Percentiles rank a stretch among this genome's conserved stretches.
phyloP scores from a whole-genome alignment of 1,140 invertebrate genomes.

The Philotrypesis tridentata region DNA sequence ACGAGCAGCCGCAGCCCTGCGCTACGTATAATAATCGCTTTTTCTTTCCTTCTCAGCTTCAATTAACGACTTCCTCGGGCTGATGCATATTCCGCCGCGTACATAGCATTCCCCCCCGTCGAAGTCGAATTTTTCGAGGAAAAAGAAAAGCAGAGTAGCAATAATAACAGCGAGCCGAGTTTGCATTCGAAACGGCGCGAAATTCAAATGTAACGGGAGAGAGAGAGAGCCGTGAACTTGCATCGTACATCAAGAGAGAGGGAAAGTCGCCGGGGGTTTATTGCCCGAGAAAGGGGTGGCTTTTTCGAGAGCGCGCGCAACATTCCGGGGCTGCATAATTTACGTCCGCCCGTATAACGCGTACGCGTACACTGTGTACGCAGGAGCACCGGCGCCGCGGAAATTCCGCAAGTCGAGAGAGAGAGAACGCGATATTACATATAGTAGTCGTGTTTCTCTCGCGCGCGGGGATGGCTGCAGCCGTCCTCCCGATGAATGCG shows the following conservation, averaged over 20 bases:
- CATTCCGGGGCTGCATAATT: background rate
- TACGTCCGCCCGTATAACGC: background rate
- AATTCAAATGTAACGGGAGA: background rate
- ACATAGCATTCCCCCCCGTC: background rate
- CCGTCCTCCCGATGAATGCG: too few species aligned
- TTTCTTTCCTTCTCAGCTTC: background rate
- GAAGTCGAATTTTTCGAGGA: too few species aligned
- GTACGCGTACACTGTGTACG: too few species aligned
- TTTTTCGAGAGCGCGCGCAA: background rate
- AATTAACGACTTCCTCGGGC: background rate
- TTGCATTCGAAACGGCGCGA: background rate
- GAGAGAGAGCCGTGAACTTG: background rate
- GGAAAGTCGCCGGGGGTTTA: background rate
- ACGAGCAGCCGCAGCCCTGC: background rate
- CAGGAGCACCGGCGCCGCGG: too few species aligned
- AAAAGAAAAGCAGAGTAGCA: background rate
- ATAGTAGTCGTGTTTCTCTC: too few species aligned
- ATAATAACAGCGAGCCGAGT: too few species aligned
- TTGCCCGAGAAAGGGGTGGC: slow-evolving; percentile 29
- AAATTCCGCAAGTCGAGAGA: too few species aligned
- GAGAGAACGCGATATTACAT: too few species aligned
- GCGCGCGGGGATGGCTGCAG: too few species aligned
- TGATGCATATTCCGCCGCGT: too few species aligned
- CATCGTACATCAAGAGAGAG: background rate
- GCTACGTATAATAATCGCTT: slow-evolving; percentile 44